These are phyloP conservation scores for Hirtodrosophila alboralis DNA, from an alignment of 2,888 invertebrate genomes.

Conservation along the genomic window DNA sequence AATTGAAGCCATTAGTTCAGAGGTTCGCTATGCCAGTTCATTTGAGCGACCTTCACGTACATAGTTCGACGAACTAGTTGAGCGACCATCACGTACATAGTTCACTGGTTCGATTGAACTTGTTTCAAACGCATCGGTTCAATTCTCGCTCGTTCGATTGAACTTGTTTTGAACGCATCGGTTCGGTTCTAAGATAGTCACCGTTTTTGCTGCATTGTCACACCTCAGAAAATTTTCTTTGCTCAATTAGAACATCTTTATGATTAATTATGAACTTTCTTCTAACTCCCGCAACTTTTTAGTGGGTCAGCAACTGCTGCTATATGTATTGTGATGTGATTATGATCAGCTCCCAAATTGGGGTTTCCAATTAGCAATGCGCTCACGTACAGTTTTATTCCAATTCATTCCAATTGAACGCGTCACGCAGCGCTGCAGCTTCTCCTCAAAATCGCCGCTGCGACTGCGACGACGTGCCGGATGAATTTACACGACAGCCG, in stretches of 20 bases:
- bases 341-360: conserved; percentile 49
- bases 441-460: conserved; percentile 1
- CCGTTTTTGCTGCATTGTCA: conserved; percentile 1
- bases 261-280: conserved; percentile 50
- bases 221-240: conserved; percentile 8
- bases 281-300: conserved; percentile 32
- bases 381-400: conserved; percentile 55
- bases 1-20: too few species aligned
- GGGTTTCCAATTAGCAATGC: conserved; percentile 46
- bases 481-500: conserved; percentile 57
- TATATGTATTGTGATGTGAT: conserved; percentile 29
- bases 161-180: too few species aligned
- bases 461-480: conserved; percentile 33
- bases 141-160: too few species aligned
- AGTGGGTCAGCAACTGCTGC: conserved; percentile 35
- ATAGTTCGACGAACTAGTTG: too few species aligned
- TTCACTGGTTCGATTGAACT: too few species aligned
- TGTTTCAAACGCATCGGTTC: too few species aligned
- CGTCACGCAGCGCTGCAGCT: conserved; percentile 43
- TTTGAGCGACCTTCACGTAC: too few species aligned
- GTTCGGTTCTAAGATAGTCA: too few species aligned
- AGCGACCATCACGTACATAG: too few species aligned
- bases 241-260: conserved; percentile 59
- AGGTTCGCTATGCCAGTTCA: too few species aligned
- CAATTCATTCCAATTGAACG: conserved; percentile 38